These are phyloP conservation scores for Pygoscelis antarcticus DNA, from an alignment of 2,113 vertebrate genomes.

Conservation along the genomic window DNA sequence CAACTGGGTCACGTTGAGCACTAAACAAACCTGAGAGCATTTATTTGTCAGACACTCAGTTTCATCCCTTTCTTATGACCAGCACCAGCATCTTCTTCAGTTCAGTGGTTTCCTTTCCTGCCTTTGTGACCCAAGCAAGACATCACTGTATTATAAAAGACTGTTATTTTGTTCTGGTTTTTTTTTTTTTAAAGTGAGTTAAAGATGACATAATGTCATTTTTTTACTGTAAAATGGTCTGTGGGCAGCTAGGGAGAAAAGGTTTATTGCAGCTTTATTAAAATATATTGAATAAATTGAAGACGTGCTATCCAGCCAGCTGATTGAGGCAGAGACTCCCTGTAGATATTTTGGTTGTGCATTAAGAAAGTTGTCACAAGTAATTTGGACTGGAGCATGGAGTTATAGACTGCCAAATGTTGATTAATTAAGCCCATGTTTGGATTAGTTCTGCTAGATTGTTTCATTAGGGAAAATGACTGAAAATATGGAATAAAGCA, in stretches of 20 bases:
- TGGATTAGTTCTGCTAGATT: constrained; percentile 84
- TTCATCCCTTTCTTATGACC: not conserved
- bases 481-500: constrained; percentile 70
- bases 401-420: constrained; percentile 78
- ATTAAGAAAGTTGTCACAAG: constrained; percentile 83
- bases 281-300: constrained; percentile 67
- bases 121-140: not conserved
- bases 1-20: not conserved
- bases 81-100: not conserved
- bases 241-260: constrained; percentile 27
- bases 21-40: not conserved
- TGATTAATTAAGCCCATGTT: constrained; percentile 86
- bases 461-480: constrained; percentile 80
- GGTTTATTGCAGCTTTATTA: constrained; percentile 64
- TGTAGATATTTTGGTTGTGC: constrained; percentile 65
- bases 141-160: not conserved
- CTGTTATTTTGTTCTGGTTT: not conserved
- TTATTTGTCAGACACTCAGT: not conserved
- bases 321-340: constrained; percentile 51
- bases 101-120: not conserved
- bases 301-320: constrained; percentile 10
- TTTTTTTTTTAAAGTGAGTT: not conserved
- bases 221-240: constrained; percentile 43
- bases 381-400: constrained; percentile 70
- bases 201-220: constrained; percentile 52